Evolutionary conservation across 2,113 vertebrate species (phyloP).

Genomic region (Cryptotis parvus): DNA sequence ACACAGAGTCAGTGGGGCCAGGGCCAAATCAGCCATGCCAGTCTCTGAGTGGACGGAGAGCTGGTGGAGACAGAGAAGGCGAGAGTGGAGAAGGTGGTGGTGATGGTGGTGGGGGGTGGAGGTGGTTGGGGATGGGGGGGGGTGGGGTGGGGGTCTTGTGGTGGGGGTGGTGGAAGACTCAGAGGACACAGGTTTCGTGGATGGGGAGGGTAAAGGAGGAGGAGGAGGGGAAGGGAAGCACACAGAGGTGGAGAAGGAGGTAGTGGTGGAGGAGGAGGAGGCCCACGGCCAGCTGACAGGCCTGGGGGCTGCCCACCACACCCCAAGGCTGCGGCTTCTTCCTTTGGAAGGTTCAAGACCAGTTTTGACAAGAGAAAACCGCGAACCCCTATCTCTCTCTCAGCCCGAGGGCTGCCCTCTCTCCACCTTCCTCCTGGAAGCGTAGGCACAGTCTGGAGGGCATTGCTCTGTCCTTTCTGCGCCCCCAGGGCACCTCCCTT

Average conservation of each 20-base stretch:
- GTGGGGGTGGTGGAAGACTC: background rate
- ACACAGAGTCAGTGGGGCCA: no score
- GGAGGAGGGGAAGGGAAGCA: background rate
- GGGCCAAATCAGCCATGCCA: no score
- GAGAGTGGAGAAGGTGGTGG: background rate
- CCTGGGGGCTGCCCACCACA: background rate
- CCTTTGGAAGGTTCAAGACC: background rate
- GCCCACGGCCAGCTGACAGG: background rate
- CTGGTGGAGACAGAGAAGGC: no score
- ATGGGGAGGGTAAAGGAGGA: background rate
- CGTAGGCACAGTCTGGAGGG: background rate
- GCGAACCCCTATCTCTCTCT: background rate
- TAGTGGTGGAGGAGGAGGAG: no score
- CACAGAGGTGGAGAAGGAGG: no score
- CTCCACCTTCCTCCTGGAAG: background rate
- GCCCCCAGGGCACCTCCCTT: background rate
- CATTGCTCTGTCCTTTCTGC: constrained; percentile 15
- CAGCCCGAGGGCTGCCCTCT: background rate
- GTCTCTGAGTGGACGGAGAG: no score
- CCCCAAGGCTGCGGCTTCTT: background rate
- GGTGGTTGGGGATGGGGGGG: background rate
- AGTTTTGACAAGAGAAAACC: background rate
- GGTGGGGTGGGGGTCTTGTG: background rate
- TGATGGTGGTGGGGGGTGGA: no score
- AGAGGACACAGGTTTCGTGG: no score